phyloP scores from a whole-genome alignment of 2,888 invertebrate genomes.

The Xestobium rufovillosum region DNA sequence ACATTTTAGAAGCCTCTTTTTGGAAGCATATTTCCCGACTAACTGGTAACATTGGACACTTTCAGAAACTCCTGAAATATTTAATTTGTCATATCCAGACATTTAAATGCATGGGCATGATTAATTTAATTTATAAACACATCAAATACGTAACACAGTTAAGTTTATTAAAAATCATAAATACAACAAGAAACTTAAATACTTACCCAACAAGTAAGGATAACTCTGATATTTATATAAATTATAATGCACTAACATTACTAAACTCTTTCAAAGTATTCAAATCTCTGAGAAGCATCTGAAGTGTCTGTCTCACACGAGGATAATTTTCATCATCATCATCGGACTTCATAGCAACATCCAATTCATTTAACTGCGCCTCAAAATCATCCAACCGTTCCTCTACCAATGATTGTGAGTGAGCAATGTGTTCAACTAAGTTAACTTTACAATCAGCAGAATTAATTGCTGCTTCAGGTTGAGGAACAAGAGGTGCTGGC shows the following conservation, averaged over 20 bases:
- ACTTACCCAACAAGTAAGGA: too few relatives aligned
- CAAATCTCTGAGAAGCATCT: constrained; percentile 67
- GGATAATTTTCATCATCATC: constrained; percentile 55
- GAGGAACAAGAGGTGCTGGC: constrained; percentile 48
- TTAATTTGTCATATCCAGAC: too few relatives aligned
- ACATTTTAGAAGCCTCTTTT: too few relatives aligned
- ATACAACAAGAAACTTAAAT: too few relatives aligned
- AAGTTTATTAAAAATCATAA: too few relatives aligned
- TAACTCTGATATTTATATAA: too few relatives aligned
- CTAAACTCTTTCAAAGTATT: constrained; percentile 50
- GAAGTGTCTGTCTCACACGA: constrained; percentile 63
- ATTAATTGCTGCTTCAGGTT: constrained; percentile 78
- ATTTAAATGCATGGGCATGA: too few relatives aligned
- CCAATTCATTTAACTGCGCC: constrained; percentile 61
- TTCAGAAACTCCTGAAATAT: too few relatives aligned
- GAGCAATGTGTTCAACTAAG: constrained; percentile 67
- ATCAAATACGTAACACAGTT: too few relatives aligned
- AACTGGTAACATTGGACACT: too few relatives aligned
- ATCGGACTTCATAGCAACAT: constrained; percentile 46
- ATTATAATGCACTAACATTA: constrained; percentile 26
- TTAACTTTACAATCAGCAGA: constrained; percentile 68
- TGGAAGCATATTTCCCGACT: too few relatives aligned
- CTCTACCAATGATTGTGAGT: constrained; percentile 66
- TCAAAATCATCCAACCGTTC: constrained; percentile 66
- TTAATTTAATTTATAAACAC: too few relatives aligned